Evolutionary conservation across 2,113 vertebrate genomes (phyloP).

Genomic region (Periophthalmodon schlosseri): DNA sequence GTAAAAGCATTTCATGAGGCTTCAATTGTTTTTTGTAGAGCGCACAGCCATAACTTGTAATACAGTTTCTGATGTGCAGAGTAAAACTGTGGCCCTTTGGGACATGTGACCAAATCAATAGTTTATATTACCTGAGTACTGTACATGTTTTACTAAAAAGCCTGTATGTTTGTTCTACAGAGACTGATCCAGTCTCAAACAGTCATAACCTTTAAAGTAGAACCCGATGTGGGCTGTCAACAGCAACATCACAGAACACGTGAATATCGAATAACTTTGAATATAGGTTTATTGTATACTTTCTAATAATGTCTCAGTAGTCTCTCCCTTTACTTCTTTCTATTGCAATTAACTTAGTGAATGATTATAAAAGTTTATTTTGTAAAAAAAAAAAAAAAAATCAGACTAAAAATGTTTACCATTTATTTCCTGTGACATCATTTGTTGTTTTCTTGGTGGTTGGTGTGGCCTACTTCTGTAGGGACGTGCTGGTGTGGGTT

Average conservation of each 20-base stretch:
- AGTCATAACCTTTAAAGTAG: constrained; percentile 57
- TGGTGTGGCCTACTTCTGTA: constrained; percentile 27
- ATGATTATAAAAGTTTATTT: constrained; percentile 72
- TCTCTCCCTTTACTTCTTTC: constrained; percentile 57
- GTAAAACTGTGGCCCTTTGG: constrained; percentile 38
- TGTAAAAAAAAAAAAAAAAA: constrained; percentile 50
- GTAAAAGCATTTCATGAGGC: background rate
- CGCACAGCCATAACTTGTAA: background rate
- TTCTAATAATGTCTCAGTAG: constrained; percentile 49
- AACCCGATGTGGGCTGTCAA: constrained; percentile 46
- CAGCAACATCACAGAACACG: constrained; percentile 28
- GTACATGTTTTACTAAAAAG: constrained; percentile 57
- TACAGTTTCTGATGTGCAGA: background rate
- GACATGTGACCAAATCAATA: constrained; percentile 60
- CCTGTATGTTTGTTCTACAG: constrained; percentile 31
- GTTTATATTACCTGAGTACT: constrained; percentile 35
- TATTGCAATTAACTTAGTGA: constrained; percentile 65
- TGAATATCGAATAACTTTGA: constrained; percentile 27
- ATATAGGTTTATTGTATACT: constrained; percentile 37
- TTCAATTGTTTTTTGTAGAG: background rate
- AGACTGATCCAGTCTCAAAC: constrained; percentile 36
- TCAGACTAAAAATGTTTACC: constrained; percentile 62
- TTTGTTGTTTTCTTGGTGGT: constrained; percentile 43
- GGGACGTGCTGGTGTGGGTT: constrained; percentile 8
- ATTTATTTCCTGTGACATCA: constrained; percentile 59